Percentiles rank a stretch among this genome's conserved stretches.
These are phyloP conservation scores for Athalia rosae DNA, from an alignment of 2,888 invertebrate genomes.

Conservation along the genomic window DNA sequence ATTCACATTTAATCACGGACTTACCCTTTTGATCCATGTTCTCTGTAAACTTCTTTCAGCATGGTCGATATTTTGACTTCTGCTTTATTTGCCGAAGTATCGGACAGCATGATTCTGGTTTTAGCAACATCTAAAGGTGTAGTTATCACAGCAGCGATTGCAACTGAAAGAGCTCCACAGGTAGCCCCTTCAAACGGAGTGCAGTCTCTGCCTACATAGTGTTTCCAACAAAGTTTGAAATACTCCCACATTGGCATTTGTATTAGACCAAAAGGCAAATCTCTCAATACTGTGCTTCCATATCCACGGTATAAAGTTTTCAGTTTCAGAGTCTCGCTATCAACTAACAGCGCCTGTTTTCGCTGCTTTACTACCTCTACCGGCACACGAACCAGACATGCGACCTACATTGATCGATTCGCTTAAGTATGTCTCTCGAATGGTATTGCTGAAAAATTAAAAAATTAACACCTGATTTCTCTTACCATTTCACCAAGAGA, in stretches of 20 bases:
- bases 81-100: slow-evolving; percentile 72
- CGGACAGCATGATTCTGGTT: slow-evolving; percentile 96
- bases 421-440: not conserved
- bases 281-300: slow-evolving; percentile 84
- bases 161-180: slow-evolving; percentile 87
- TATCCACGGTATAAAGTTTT: slow-evolving; percentile 83
- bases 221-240: slow-evolving; percentile 81
- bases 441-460: not conserved
- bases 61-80: slow-evolving; percentile 75
- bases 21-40: slow-evolving; percentile 84
- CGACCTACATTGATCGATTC: slow-evolving; percentile 77
- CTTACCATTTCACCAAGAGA: slow-evolving; percentile 90
- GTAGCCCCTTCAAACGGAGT: slow-evolving; percentile 85
- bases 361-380: slow-evolving; percentile 97
- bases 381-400: slow-evolving; percentile 94
- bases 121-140: slow-evolving; percentile 98
- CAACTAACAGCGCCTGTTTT: slow-evolving; percentile 81
- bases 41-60: slow-evolving; percentile 78
- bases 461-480: slow-evolving; percentile 35
- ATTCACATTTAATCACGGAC: slow-evolving; percentile 47
- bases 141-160: slow-evolving; percentile 89
- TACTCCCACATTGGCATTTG: slow-evolving; percentile 98
- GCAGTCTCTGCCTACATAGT: slow-evolving; percentile 66
- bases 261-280: slow-evolving; percentile 96
- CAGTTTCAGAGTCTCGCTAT: slow-evolving; percentile 72